phyloP scores from a whole-genome alignment of 2,113 vertebrate genomes.

The Nesoenas mayeri region DNA sequence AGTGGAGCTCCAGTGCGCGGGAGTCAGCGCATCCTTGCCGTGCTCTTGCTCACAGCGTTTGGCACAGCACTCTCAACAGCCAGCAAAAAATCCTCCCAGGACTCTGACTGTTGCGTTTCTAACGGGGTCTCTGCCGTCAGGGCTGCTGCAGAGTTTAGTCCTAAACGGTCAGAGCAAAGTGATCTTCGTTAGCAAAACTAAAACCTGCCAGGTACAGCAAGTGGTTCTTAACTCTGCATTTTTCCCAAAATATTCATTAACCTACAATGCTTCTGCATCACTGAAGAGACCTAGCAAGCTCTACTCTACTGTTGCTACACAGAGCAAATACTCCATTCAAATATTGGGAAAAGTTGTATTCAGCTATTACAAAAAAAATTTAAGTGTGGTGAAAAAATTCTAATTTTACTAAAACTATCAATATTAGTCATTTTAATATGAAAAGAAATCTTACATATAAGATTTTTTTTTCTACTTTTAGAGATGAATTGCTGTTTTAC shows the following conservation, averaged over 20 bases:
- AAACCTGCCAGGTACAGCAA: not conserved
- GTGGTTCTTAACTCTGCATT: not conserved
- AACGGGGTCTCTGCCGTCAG: not conserved
- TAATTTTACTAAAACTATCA: not conserved
- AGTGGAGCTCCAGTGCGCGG: not conserved
- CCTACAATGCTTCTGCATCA: fast-evolving
- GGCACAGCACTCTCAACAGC: not conserved
- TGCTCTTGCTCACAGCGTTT: not conserved
- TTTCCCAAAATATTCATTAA: not conserved
- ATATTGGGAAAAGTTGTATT: not conserved
- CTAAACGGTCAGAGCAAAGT: not conserved
- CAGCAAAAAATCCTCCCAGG: not conserved
- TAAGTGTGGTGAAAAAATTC: not conserved
- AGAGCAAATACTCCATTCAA: not conserved
- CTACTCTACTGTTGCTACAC: not conserved
- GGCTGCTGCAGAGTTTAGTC: not conserved
- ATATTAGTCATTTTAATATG: not conserved
- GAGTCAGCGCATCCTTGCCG: not conserved
- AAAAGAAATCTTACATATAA: not conserved
- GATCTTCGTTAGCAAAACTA: not conserved
- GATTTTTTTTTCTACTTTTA: not conserved
- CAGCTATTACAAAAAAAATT: not conserved
- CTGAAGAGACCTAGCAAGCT: not conserved
- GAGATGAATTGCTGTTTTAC: not conserved
- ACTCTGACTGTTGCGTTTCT: fast-evolving